These are phyloP conservation scores for Hippasteria phrygiana DNA, from an alignment of 53 echinoderm and acorn worm species.

Conservation along the genomic window DNA sequence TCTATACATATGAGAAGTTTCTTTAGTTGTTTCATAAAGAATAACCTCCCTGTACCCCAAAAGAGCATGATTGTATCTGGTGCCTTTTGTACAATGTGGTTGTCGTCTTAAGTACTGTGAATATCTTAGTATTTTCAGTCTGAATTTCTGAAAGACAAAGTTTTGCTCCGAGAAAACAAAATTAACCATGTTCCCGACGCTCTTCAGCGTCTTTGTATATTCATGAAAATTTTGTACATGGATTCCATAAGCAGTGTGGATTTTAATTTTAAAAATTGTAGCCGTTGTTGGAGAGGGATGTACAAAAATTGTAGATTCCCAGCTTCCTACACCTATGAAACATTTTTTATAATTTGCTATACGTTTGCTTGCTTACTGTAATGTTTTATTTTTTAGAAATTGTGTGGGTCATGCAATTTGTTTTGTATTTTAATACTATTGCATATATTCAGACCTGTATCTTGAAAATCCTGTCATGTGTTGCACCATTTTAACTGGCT, in stretches of 20 bases:
- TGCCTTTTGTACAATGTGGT: constrained; percentile 47
- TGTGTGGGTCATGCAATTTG: not conserved
- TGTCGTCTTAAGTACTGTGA: constrained; percentile 45
- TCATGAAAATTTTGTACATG: constrained; percentile 42
- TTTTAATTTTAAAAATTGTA: not conserved
- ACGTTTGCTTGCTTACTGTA: constrained; percentile 29
- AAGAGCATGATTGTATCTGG: constrained; percentile 11
- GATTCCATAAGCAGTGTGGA: constrained; percentile 1
- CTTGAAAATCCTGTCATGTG: not conserved
- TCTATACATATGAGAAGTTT: too few relatives aligned
- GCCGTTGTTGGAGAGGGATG: not conserved
- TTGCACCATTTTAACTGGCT: not conserved
- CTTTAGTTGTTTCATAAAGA: not conserved
- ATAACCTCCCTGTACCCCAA: not conserved
- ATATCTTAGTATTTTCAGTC: constrained; percentile 41
- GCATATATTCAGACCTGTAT: constrained; percentile 10
- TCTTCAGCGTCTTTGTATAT: constrained; percentile 15
- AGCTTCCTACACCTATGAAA: not conserved
- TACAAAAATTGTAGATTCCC: not conserved
- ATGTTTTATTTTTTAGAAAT: not conserved
- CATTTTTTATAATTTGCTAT: constrained; percentile 35
- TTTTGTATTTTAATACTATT: not conserved
- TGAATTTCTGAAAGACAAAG: not conserved
- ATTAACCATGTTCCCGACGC: not conserved
- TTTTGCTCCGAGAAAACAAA: not conserved